Percentiles rank a stretch among this genome's conserved stretches.
Conservation (phyloP, 2,113 vertebrate species). For the Ceyx margarethae region DNA sequence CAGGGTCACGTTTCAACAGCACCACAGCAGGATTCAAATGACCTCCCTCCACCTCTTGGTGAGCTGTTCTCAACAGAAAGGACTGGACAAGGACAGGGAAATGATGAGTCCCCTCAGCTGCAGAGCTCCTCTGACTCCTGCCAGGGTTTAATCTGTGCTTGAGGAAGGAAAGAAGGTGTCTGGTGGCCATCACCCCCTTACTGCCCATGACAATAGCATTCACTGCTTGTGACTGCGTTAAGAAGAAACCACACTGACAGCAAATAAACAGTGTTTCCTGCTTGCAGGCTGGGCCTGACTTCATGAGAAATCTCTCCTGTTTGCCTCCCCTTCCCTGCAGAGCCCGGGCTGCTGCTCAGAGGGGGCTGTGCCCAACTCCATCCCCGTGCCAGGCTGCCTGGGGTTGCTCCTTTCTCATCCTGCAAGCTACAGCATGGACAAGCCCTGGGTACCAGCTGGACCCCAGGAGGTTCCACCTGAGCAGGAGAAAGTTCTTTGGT, state of each 20-base stretch:
- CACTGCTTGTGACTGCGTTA: background rate
- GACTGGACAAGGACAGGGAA: background rate
- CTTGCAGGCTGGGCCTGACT: background rate
- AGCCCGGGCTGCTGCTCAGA: accelerated
- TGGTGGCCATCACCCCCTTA: background rate
- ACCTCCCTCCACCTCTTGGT: background rate
- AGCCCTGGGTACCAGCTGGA: no score
- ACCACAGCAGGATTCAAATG: background rate
- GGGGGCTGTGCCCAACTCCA: background rate
- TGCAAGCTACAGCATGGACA: background rate
- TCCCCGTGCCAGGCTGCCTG: background rate
- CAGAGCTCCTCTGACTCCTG: background rate
- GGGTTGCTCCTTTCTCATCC: background rate
- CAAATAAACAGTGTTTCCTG: background rate
- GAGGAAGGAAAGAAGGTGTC: background rate
- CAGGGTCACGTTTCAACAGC: background rate
- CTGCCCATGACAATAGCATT: background rate
- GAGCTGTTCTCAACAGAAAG: background rate
- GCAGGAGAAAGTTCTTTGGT: no score
- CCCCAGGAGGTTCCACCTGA: no score
- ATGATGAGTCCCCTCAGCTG: background rate
- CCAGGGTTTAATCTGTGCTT: background rate
- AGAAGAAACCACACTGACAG: background rate
- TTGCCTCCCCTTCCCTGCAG: background rate
- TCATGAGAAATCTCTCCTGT: background rate